phyloP scores from a whole-genome alignment of 2,113 vertebrate species.

The Steatornis caripensis region DNA sequence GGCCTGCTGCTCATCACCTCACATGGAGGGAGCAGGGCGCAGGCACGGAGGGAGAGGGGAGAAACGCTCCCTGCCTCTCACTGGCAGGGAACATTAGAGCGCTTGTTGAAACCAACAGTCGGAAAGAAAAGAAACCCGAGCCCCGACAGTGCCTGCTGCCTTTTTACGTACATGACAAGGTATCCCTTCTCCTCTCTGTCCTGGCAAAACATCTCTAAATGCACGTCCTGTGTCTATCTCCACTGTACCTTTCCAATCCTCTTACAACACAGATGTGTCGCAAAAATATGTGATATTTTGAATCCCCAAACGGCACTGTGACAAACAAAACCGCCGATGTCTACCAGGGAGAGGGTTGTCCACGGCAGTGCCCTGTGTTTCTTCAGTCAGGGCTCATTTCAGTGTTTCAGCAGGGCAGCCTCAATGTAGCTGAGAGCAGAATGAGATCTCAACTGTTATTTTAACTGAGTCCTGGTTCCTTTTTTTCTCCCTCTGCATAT shows the following conservation, averaged over 20 bases:
- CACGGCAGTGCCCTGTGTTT: neutral
- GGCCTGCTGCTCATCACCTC: neutral
- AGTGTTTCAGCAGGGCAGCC: neutral
- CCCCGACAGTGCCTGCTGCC: accelerated
- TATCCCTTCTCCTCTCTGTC: neutral
- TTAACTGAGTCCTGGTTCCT: neutral
- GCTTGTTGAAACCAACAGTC: neutral
- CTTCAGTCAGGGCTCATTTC: accelerated
- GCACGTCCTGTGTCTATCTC: neutral
- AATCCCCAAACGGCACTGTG: neutral
- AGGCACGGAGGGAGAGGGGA: neutral
- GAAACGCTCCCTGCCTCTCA: neutral
- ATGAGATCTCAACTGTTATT: neutral
- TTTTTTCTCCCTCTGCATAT: neutral
- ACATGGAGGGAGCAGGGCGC: accelerated
- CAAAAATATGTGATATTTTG: neutral
- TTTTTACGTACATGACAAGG: neutral
- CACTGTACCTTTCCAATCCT: neutral
- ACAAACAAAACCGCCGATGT: neutral
- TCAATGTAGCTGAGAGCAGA: neutral
- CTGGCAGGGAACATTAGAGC: neutral
- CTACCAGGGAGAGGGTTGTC: neutral
- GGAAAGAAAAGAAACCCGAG: neutral
- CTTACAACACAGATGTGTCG: neutral
- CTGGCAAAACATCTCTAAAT: neutral